These are phyloP conservation scores for Gobio gobio DNA, from an alignment of 2,113 vertebrate genomes.

Conservation along the genomic window DNA sequence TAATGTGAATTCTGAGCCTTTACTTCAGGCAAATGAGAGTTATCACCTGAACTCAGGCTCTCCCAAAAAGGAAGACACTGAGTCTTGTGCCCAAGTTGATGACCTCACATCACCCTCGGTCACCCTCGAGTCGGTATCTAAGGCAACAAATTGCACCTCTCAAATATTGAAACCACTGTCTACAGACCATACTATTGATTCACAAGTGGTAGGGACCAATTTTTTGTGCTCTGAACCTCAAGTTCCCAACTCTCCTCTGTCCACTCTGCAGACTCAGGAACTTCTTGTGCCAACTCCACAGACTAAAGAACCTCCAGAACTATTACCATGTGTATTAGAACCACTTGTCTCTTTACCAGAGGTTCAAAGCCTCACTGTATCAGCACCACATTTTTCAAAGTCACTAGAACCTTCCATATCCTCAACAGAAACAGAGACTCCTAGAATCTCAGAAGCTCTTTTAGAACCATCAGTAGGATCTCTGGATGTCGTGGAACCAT, in stretches of 20 bases:
- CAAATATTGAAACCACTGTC: constrained; percentile 53
- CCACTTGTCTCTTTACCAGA: constrained; percentile 68
- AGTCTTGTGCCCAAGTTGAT: constrained; percentile 33
- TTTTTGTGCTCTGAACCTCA: constrained; percentile 22
- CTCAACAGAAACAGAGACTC: constrained; percentile 22
- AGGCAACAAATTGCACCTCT: constrained; percentile 55
- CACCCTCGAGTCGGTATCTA: constrained; percentile 47
- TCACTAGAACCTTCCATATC: constrained; percentile 30
- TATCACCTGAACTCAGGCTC: constrained; percentile 44
- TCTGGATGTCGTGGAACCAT: background rate
- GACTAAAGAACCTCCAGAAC: constrained; percentile 32
- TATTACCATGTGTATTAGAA: constrained; percentile 61
- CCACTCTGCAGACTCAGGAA: constrained; percentile 42
- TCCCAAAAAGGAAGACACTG: constrained; percentile 25
- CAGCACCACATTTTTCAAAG: constrained; percentile 24
- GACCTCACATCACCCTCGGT: constrained; percentile 50
- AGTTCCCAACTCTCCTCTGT: constrained; percentile 13
- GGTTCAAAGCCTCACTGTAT: constrained; percentile 56
- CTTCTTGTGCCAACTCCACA: constrained; percentile 17
- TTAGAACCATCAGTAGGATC: constrained; percentile 11
- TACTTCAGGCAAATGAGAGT: constrained; percentile 44
- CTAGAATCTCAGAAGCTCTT: background rate
- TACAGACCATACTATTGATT: constrained; percentile 40
- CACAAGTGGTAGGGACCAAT: background rate
- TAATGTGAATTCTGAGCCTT: constrained; percentile 53